phyloP scores from a whole-genome alignment of 2,113 vertebrate species.

The Pedionomus torquatus region DNA sequence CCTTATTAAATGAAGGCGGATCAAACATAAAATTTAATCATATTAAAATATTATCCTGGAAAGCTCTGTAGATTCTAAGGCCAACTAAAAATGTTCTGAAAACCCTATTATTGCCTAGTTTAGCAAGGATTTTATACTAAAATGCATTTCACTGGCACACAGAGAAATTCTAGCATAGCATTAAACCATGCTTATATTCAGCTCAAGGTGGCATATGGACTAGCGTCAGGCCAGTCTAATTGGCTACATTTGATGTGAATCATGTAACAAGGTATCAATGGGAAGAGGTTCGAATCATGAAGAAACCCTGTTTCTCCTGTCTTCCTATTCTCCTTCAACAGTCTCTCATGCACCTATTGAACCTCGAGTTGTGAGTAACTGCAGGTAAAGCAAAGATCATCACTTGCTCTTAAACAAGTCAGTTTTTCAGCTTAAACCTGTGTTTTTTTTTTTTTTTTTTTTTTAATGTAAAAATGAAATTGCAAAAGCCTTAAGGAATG shows the following conservation, averaged over 20 bases:
- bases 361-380: neutral
- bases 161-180: neutral
- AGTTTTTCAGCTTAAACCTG: slow-evolving; percentile 2
- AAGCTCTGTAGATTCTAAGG: neutral
- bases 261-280: neutral
- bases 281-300: neutral
- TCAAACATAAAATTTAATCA: neutral
- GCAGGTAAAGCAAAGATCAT: neutral
- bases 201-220: neutral
- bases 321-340: neutral
- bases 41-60: neutral
- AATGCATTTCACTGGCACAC: neutral
- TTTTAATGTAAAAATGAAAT: neutral
- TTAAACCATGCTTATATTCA: neutral
- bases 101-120: neutral
- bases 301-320: neutral
- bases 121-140: neutral
- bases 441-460: neutral
- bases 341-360: neutral
- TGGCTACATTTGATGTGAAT: neutral
- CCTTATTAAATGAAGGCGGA: neutral
- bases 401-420: neutral
- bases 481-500: neutral
- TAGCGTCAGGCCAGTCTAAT: fast-evolving
- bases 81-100: neutral